A percentile compares a stretch with the other conserved stretches of the same genome.
These are phyloP conservation scores for Semibalanus balanoides DNA, from an alignment of 1,140 invertebrate species.

Conservation along the genomic window DNA sequence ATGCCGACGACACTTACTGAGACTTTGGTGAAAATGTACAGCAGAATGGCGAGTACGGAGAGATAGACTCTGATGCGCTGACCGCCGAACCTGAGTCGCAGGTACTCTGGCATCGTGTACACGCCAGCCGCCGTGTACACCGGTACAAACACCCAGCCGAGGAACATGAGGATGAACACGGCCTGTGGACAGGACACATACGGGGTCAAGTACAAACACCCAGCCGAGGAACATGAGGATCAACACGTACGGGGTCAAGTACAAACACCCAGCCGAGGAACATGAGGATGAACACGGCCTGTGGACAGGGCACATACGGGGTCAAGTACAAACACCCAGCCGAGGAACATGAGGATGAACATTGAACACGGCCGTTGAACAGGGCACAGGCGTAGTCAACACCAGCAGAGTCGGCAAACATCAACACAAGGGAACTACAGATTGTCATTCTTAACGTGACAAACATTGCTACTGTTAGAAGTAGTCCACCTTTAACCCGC, in stretches of 20 bases:
- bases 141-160: slow-evolving; percentile 44
- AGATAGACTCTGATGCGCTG: slow-evolving; percentile 39
- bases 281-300: slow-evolving; percentile 38
- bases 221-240: too few species aligned
- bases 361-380: slow-evolving; percentile 31
- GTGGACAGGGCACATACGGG: too few species aligned
- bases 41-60: slow-evolving; percentile 36
- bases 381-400: too few species aligned
- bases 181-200: slow-evolving; percentile 30
- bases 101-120: slow-evolving; percentile 42
- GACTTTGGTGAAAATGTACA: slow-evolving; percentile 45
- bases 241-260: too few species aligned
- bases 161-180: slow-evolving; percentile 35
- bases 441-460: too few species aligned
- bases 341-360: too few species aligned
- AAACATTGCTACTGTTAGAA: too few species aligned
- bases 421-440: too few species aligned
- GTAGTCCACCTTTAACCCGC: too few species aligned
- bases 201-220: too few species aligned
- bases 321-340: too few species aligned
- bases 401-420: too few species aligned
- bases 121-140: slow-evolving; percentile 39
- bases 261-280: slow-evolving; percentile 43
- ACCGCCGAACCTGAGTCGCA: slow-evolving; percentile 40
- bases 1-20: slow-evolving; percentile 34